Percentiles rank a stretch among this genome's conserved stretches.
Evolutionary conservation across 2,888 invertebrate genomes (phyloP).

Genomic region (Polydrusus tereticollis): DNA sequence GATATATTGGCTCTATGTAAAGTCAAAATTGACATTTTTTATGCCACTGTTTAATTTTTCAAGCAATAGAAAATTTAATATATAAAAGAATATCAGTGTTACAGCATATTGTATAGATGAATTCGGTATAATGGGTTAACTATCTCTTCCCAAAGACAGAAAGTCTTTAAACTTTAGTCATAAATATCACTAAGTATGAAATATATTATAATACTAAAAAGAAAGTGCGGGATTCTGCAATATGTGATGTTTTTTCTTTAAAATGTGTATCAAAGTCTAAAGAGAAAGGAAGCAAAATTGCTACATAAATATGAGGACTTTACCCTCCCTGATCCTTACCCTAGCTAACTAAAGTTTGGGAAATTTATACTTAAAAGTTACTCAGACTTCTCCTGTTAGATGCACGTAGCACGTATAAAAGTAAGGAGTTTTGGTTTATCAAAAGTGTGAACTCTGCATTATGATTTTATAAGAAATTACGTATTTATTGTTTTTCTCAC

Average conservation of each 20-base stretch:
- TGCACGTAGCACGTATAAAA: neutral
- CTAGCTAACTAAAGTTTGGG: conserved; percentile 18
- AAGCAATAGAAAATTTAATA: too few species aligned
- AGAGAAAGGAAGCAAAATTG: neutral
- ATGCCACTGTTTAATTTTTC: too few species aligned
- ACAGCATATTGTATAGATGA: too few species aligned
- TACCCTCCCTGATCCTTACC: conserved; percentile 8
- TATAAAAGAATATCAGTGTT: too few species aligned
- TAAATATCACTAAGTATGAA: too few species aligned
- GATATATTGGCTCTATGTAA: too few species aligned
- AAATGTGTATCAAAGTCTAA: neutral
- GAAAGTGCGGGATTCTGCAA: neutral
- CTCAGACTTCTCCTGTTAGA: neutral
- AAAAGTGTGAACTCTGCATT: neutral
- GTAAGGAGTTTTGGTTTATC: neutral
- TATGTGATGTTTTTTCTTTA: neutral
- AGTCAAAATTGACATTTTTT: too few species aligned
- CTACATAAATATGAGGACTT: conserved; percentile 11
- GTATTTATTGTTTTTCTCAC: too few species aligned
- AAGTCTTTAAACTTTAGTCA: too few species aligned
- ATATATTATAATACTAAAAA: too few species aligned
- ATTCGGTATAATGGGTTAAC: too few species aligned
- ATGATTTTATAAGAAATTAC: neutral
- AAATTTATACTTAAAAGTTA: conserved; percentile 15
- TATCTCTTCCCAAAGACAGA: too few species aligned